phyloP scores from a whole-genome alignment of 2,888 invertebrate species.

The Ennomos fuscantarius region DNA sequence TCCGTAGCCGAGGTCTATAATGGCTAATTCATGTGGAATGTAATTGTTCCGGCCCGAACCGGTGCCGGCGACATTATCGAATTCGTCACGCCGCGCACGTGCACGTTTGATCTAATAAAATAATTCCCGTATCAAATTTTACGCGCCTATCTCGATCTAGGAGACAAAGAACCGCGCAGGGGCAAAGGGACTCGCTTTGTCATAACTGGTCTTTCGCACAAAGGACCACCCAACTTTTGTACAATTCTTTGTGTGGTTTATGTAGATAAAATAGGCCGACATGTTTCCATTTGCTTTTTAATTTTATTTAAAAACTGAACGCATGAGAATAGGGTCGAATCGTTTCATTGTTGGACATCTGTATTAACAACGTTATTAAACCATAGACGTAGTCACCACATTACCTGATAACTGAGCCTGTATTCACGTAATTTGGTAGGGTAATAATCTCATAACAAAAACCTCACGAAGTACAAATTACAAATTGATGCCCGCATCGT shows the following conservation, averaged over 20 bases:
- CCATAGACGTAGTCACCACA: conserved; percentile 5
- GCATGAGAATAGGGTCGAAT: conserved; percentile 35
- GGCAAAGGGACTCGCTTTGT: conserved; percentile 78
- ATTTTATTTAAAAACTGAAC: conserved; percentile 39
- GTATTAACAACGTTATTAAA: conserved; percentile 19
- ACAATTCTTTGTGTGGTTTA: conserved; percentile 66
- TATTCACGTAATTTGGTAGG: conserved; percentile 17
- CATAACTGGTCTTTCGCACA: conserved; percentile 78
- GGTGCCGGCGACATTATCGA: conserved; percentile 75
- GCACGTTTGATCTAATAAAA: conserved; percentile 82
- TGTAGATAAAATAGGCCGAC: conserved; percentile 69
- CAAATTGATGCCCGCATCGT: conserved; percentile 35
- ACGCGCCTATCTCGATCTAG: conserved; percentile 82
- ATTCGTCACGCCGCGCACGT: conserved; percentile 84
- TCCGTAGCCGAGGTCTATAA: conserved; percentile 72
- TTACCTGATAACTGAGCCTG: not conserved
- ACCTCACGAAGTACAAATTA: conserved; percentile 11
- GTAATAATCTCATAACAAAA: conserved; percentile 13
- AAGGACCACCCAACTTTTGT: conserved; percentile 73
- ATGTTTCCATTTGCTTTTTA: conserved; percentile 60
- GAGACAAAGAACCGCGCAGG: conserved; percentile 74
- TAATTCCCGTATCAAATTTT: conserved; percentile 85
- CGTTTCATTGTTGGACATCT: conserved; percentile 25
- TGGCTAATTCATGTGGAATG: conserved; percentile 81
- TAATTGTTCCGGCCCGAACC: conserved; percentile 72